Base-by-base conservation (phyloP, 2,113 vertebrate genomes). In the Urocolius indicus region DNA sequence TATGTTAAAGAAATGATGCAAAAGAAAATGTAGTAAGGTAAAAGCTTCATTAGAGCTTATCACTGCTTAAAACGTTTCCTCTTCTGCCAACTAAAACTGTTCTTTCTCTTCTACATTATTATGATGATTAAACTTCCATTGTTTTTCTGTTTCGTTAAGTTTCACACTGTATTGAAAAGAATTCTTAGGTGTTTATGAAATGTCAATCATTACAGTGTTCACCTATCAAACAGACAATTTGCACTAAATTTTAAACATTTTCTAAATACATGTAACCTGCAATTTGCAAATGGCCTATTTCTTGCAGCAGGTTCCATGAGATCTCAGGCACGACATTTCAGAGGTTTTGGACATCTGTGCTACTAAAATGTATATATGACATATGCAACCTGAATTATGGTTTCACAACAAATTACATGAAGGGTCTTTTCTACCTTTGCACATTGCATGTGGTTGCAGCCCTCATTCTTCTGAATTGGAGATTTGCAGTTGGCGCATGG, bases 401-500 rank as follows among this genome's bases (percentile, higher is more conserved):
- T 30, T 84, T 57, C 77, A 54, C 45, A 73, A 38, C 58, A 49
- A 26, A 72, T 24, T 14, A 6, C 10, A 49, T 0, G 6, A 41
- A 7, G 12, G 29, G 34, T 32, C 66, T n/a, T 66, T 91, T 96
- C 97, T 95, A 99, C 99, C 99, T 99, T 99, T 81, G 99, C 99
- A 98, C 99, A 99, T 81, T 99, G 99, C 99, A 99, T 99, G 97
- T 99, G 99, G 97, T 99, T 99, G 97, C 99, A 99, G 90, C 99
- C 99, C 94, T 99, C 99, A 3, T 99, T 99, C 98, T 99, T 99
- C 98, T 99, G 99, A 96, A 99, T 99, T 4, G 99, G 99, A 87
- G 99, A 99, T 97, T 99, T 99, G 98, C 99, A 99, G 95, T 99
- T 99, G 97, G 99, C 99, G 51, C 99, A 99, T 13, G 99, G 97